Evolutionary conservation across 2,888 invertebrate species (phyloP), one percentile per base, ranked within the genome.

Genomic region (Drosophila hamatofila): DNA sequence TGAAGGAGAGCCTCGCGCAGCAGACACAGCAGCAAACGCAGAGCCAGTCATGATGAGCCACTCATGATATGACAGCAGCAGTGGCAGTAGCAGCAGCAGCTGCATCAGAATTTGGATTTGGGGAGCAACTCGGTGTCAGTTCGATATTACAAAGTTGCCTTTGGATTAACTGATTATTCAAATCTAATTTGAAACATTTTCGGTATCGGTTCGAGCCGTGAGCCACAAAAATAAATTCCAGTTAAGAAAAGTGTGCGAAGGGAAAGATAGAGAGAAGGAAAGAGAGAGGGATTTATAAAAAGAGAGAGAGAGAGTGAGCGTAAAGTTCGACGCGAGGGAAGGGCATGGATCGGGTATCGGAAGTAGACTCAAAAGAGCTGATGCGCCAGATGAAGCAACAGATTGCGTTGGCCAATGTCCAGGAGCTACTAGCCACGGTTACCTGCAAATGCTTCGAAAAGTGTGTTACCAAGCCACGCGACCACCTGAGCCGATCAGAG

Each of bases 351-450:
- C n/a, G 18, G 9, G 52, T 27, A 46, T 9, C 42, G 27, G 35
- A 54, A 2, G 39, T 23, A 35, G 54, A 77, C 11, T 51, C 65
- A 7, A 42, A 48, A 18, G 30, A 58, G 23, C 93, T 98, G 69
- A 98, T 98, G 96, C 96, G 97, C 88, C 96, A 97, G 93, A 96
- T 98, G 30, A 97, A 97, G 93, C 97, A 98, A 92, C 97, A 98
- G 94, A 96, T 98, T 63, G 97, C 97, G 2, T 95, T 98, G 59
- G 97, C 97, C 59, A 97, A 97, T 93, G 97, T 97, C 49, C 97
- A 98, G 92, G 97, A 98, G 94, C 93, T 98, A 74, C 93, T 98
- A 78, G 96, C 97, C 21, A 71, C 67, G 23, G 48, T 78, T 33
- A 73, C 41, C 27, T 58, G 49, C 51, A 81, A 81, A 6, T 81